Conservation (phyloP, 2,797 vertebrate genomes). For the Melanotaenia parkinsoni region DNA sequence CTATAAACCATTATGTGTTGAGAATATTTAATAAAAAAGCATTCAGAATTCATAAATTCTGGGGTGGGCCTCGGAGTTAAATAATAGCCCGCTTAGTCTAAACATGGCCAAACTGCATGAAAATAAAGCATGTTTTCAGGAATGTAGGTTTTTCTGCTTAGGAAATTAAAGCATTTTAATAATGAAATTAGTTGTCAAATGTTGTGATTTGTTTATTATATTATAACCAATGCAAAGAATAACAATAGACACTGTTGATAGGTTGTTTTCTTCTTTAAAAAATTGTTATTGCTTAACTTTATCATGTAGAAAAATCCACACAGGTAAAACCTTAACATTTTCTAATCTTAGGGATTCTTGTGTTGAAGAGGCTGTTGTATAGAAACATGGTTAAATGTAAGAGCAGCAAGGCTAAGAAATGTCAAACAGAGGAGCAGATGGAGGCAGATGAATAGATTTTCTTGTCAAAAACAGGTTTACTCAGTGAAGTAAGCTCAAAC, state of each 20-base stretch:
- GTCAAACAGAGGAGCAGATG: neutral
- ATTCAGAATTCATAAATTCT: neutral
- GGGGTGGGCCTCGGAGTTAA: too few species aligned
- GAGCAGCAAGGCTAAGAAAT: conserved; percentile 3
- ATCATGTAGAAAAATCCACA: neutral
- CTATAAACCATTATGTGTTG: neutral
- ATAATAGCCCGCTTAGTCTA: too few species aligned
- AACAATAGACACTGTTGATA: neutral
- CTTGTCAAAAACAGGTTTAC: conserved; percentile 6
- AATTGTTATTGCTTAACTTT: neutral
- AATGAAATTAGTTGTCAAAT: too few species aligned
- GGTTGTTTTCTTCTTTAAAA: neutral
- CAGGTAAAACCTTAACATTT: neutral
- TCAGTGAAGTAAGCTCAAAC: neutral
- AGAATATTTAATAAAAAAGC: neutral
- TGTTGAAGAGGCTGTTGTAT: neutral
- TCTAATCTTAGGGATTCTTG: neutral
- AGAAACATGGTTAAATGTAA: neutral
- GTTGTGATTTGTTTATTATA: too few species aligned
- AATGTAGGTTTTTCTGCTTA: too few species aligned
- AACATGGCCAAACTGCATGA: too few species aligned
- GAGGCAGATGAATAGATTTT: conserved; percentile 2
- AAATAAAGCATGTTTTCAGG: too few species aligned
- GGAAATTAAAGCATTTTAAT: too few species aligned
- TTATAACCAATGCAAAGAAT: too few species aligned